phyloP scores from a whole-genome alignment of 1,140 invertebrate species.

The Drosophila pectinifera region DNA sequence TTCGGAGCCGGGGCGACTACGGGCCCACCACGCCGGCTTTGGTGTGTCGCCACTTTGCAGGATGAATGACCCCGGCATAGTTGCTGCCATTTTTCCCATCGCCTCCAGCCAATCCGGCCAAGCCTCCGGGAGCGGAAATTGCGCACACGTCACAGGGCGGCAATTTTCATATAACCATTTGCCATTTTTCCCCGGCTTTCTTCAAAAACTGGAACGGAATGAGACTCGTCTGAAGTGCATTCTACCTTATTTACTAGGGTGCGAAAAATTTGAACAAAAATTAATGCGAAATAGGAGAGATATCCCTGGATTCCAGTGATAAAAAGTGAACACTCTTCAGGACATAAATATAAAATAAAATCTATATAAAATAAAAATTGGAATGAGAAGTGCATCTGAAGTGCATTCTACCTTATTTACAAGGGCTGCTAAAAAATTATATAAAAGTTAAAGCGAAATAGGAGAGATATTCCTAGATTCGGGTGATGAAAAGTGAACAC shows the following conservation, averaged over 20 bases:
- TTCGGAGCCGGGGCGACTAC: slow-evolving; percentile 56
- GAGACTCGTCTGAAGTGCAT: slow-evolving; percentile 11
- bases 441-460: neutral
- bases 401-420: slow-evolving; percentile 11
- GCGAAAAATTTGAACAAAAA: no score
- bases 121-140: slow-evolving; percentile 64
- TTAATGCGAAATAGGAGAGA: neutral
- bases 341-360: no score
- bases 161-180: slow-evolving; percentile 58
- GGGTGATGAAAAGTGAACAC: no score
- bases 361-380: neutral
- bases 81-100: slow-evolving; percentile 31
- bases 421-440: neutral
- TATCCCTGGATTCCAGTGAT: no score
- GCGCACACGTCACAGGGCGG: slow-evolving; percentile 69
- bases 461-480: no score
- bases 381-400: neutral
- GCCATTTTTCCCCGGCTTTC: slow-evolving; percentile 27
- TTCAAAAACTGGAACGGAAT: slow-evolving; percentile 2
- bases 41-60: slow-evolving; percentile 82
- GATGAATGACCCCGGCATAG: slow-evolving; percentile 77
- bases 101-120: slow-evolving; percentile 3
- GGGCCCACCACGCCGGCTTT: slow-evolving; percentile 51
- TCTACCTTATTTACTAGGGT: neutral
- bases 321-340: no score